Evolutionary conservation across 2,113 vertebrate genomes (phyloP).

Genomic region (Labrus mixtus): DNA sequence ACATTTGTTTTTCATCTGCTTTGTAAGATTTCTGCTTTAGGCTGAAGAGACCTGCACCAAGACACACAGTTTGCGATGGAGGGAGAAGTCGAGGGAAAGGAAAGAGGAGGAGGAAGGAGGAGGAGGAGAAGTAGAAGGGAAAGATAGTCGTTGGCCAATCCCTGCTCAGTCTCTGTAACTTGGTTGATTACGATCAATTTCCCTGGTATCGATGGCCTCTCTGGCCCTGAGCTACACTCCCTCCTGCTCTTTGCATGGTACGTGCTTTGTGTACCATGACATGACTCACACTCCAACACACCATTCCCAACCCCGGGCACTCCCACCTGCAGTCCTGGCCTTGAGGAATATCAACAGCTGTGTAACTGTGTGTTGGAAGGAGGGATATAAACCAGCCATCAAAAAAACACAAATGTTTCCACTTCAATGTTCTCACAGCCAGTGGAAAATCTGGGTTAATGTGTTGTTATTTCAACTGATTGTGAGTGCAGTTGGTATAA

Average conservation of each 20-base stretch:
- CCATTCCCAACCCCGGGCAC: slow-evolving; percentile 41
- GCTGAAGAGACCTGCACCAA: slow-evolving; percentile 32
- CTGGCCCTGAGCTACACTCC: slow-evolving; percentile 84
- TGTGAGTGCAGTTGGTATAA: slow-evolving; percentile 45
- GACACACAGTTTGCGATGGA: slow-evolving; percentile 59
- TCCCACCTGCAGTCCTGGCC: slow-evolving; percentile 68
- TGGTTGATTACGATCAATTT: slow-evolving; percentile 89
- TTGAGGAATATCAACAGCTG: slow-evolving; percentile 71
- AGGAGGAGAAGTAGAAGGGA: slow-evolving; percentile 49
- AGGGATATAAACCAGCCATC: slow-evolving; percentile 32
- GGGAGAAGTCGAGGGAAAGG: slow-evolving; percentile 49
- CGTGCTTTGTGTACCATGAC: slow-evolving; percentile 85
- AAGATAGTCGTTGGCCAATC: slow-evolving; percentile 74
- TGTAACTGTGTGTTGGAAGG: slow-evolving; percentile 33
- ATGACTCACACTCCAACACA: slow-evolving; percentile 71
- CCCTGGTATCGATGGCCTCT: slow-evolving; percentile 85
- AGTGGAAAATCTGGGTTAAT: slow-evolving; percentile 43
- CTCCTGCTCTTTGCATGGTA: slow-evolving; percentile 83
- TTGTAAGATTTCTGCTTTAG: slow-evolving; percentile 1
- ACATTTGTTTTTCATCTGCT: slow-evolving; percentile 6
- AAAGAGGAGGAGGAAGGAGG: slow-evolving; percentile 40
- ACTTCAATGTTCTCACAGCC: slow-evolving; percentile 15
- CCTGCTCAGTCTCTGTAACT: slow-evolving; percentile 82
- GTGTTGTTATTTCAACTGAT: slow-evolving; percentile 36
- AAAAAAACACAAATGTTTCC: slow-evolving; percentile 39